A percentile compares a stretch with the other conserved stretches of the same genome.
phyloP scores from a whole-genome alignment of 2,888 invertebrate genomes.

The Patella pellucida region DNA sequence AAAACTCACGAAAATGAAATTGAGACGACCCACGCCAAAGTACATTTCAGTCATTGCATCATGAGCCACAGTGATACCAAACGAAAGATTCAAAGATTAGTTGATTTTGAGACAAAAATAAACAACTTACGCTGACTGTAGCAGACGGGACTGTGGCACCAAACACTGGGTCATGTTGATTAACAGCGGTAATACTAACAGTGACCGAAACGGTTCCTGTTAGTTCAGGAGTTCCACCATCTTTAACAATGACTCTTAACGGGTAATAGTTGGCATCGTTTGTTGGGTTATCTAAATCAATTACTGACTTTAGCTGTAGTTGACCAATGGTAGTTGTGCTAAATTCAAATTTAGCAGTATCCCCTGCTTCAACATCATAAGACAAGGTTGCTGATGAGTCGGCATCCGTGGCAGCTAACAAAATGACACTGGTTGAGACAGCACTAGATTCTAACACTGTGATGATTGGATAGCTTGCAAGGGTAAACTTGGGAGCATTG shows the following conservation, averaged over 20 bases:
- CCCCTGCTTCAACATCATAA: constrained; percentile 18
- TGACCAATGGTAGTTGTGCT: constrained; percentile 8
- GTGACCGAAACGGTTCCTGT: constrained; percentile 31
- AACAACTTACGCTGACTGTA: constrained; percentile 10
- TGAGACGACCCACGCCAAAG: no score
- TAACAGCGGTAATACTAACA: constrained; percentile 34
- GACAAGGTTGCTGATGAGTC: constrained; percentile 29
- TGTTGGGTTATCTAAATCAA: constrained; percentile 28
- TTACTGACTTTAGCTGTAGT: constrained; percentile 26
- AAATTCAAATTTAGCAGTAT: constrained; percentile 25
- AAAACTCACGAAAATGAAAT: no score
- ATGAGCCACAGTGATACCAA: not conserved
- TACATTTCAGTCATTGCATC: not conserved
- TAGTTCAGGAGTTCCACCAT: constrained; percentile 29
- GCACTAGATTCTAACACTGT: constrained; percentile 22
- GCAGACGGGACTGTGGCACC: constrained; percentile 16
- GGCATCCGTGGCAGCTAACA: constrained; percentile 24
- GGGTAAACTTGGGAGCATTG: constrained; percentile 33
- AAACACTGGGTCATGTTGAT: constrained; percentile 37
- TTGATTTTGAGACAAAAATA: not conserved
- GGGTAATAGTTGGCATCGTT: constrained; percentile 22
- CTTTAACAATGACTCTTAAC: constrained; percentile 30
- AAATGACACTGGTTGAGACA: constrained; percentile 14
- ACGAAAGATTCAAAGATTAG: not conserved
- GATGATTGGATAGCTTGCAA: constrained; percentile 18